Evolutionary conservation across 2,888 invertebrate species (phyloP).

Genomic region (Trissoscelio sp.): DNA sequence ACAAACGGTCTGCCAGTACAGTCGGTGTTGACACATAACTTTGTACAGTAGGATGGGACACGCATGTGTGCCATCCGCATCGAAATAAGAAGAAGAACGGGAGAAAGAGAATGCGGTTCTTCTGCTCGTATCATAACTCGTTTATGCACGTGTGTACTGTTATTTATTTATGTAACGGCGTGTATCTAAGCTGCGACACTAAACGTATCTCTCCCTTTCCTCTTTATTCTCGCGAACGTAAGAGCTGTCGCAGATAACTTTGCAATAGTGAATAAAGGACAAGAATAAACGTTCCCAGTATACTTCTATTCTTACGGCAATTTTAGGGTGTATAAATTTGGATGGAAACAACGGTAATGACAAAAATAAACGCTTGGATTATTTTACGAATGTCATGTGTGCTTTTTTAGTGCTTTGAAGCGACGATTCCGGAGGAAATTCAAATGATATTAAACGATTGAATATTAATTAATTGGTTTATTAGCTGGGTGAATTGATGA

Average conservation of each 20-base stretch:
- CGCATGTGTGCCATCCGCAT: constrained; percentile 50
- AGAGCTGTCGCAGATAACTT: constrained; percentile 46
- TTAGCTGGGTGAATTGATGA: too few species aligned
- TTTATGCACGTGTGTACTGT: constrained; percentile 31
- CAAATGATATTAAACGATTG: too few species aligned
- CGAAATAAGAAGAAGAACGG: constrained; percentile 47
- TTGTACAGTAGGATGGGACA: constrained; percentile 27
- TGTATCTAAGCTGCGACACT: constrained; percentile 34
- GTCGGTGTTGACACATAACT: constrained; percentile 56
- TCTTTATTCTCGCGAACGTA: constrained; percentile 37
- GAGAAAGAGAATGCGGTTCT: constrained; percentile 35
- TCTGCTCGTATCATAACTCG: constrained; percentile 42
- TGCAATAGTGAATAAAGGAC: constrained; percentile 53
- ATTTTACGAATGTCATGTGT: not conserved
- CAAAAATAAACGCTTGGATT: constrained; percentile 1
- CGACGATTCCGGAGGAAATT: too few species aligned
- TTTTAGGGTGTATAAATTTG: constrained; percentile 35
- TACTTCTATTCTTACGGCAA: constrained; percentile 42
- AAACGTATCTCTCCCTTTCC: constrained; percentile 39
- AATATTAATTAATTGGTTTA: too few species aligned
- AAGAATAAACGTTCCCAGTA: constrained; percentile 43
- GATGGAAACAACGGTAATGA: not conserved
- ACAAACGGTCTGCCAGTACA: constrained; percentile 27
- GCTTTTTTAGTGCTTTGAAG: too few species aligned
- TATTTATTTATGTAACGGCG: constrained; percentile 50